Evolutionary conservation across 1,140 invertebrate species (phyloP), one percentile per base, ranked within the genome.

Genomic region (Stenopsyche tienmushanensis): DNA sequence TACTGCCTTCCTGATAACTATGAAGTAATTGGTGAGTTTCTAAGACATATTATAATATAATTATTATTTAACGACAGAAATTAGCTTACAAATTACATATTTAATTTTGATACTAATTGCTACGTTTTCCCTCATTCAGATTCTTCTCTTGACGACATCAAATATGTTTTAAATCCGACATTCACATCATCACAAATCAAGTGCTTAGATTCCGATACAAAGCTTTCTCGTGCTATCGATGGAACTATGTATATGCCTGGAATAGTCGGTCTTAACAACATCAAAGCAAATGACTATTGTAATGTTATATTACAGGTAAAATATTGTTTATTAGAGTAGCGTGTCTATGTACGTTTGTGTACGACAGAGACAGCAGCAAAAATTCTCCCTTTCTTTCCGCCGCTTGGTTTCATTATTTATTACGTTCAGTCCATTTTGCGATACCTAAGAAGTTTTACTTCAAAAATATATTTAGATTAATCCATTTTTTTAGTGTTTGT

Each of bases 1-100:
- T 99, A 99, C 77, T 99, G 98, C 80, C 81, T 99, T 24, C 98
- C 98, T 18, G 98, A 99, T 76, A 99, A 99, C 79, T 99, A 99
- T 84, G 95, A 99, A 85, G 96, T 99, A 71, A 94, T 99, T 73
- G 97, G 90, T 91, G 81, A 83, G 78, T 74, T 50, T 63, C 65
- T n/a, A 65, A 49, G 26, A 39, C 20, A 50, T 49, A 41, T 24
- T 60, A 21, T 8, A 20, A 29, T 62, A 15, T 62, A n/a, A 47
- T 24, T 18, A 25, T 24, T 10, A 44, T 59, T 60, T n/a, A n/a
- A n/a, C n/a, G n/a, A n/a, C n/a, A n/a, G n/a, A n/a, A n/a, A n/a
- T n/a, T n/a, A n/a, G n/a, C n/a, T n/a, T n/a, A n/a, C n/a, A n/a
- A n/a, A n/a, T n/a, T n/a, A n/a, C 23, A 53, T 53, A n/a, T 53